Percentiles rank a stretch among this genome's conserved stretches.
phyloP scores from a whole-genome alignment of 2,113 vertebrate genomes.

The Sminthopsis crassicaudata region DNA sequence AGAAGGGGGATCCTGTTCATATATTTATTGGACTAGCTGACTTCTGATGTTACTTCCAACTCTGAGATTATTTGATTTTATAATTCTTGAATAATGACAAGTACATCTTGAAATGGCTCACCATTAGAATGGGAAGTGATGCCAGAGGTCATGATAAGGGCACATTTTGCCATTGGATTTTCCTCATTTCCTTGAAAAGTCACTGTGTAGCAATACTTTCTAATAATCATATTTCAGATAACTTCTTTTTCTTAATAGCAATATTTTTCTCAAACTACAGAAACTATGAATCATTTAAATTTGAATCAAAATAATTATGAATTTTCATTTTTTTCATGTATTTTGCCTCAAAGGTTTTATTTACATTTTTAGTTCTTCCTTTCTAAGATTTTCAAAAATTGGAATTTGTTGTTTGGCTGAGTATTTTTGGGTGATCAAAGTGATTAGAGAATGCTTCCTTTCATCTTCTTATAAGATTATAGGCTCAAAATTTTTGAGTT shows the following conservation, averaged over 20 bases:
- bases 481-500: neutral
- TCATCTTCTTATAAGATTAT: neutral
- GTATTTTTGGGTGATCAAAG: neutral
- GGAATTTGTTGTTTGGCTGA: neutral
- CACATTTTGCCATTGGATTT: neutral
- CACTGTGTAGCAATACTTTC: conserved; percentile 19
- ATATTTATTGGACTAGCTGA: neutral
- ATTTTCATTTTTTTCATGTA: neutral
- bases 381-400: conserved; percentile 10
- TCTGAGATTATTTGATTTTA: neutral
- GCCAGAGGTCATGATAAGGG: neutral
- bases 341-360: conserved; percentile 2
- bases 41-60: neutral
- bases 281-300: conserved; percentile 3
- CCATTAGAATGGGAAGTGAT: neutral
- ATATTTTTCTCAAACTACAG: neutral
- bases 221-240: conserved; percentile 31
- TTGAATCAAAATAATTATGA: neutral
- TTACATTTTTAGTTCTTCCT: conserved; percentile 14
- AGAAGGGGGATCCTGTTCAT: neutral
- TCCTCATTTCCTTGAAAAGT: conserved; percentile 1
- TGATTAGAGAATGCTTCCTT: conserved; percentile 5
- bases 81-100: neutral
- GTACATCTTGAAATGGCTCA: neutral
- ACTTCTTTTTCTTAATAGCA: conserved; percentile 14